phyloP scores from a whole-genome alignment of 2,888 invertebrate species.

The Lepas anatifera region DNA sequence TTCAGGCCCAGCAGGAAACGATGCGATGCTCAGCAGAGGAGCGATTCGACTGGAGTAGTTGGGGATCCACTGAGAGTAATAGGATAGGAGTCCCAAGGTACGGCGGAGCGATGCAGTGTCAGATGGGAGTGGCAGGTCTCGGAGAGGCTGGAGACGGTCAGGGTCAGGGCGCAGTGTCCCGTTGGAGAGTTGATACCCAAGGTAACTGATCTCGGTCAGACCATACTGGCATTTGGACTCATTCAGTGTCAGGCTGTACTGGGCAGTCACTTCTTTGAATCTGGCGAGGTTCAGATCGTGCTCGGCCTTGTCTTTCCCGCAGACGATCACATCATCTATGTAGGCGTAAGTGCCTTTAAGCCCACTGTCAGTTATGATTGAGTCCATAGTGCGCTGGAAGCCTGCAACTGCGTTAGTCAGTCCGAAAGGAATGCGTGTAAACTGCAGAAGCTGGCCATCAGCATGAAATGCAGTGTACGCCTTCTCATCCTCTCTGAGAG shows the following conservation, averaged over 20 bases:
- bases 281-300: neutral
- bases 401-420: slow-evolving; percentile 20
- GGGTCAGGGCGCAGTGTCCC: slow-evolving; percentile 9
- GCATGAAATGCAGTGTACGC: slow-evolving; percentile 23
- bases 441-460: slow-evolving; percentile 19
- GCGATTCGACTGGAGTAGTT: slow-evolving; percentile 3
- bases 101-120: neutral
- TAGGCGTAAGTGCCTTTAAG: no score
- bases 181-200: slow-evolving; percentile 1
- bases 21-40: neutral
- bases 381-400: slow-evolving; percentile 20
- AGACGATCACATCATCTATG: no score
- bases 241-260: slow-evolving; percentile 14
- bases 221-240: neutral
- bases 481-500: slow-evolving; percentile 17
- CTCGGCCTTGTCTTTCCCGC: neutral
- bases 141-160: slow-evolving; percentile 1
- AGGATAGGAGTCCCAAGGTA: slow-evolving; percentile 4
- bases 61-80: slow-evolving; percentile 14
- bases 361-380: slow-evolving; percentile 16
- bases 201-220: neutral
- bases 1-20: neutral
- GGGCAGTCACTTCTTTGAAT: slow-evolving; percentile 3
- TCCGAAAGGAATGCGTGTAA: slow-evolving; percentile 20
- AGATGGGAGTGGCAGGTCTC: neutral